Percentiles rank a stretch among this genome's conserved stretches.
phyloP scores from a whole-genome alignment of 2,888 invertebrate genomes.

The Lepetodrilus schrolli region DNA sequence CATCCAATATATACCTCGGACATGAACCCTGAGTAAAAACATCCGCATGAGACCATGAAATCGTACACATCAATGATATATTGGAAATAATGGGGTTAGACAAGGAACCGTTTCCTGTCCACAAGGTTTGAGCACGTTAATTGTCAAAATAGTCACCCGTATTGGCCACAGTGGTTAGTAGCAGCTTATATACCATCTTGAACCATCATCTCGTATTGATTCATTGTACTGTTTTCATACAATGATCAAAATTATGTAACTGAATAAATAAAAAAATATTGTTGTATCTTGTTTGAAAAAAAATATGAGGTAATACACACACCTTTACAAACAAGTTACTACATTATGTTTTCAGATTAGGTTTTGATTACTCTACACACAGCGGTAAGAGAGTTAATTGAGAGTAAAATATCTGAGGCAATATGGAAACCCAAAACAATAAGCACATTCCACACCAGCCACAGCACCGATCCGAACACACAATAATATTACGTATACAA shows the following conservation, averaged over 20 bases:
- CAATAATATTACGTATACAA: not conserved
- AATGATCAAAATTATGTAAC: not conserved
- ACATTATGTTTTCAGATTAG: too few species aligned
- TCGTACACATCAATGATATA: not conserved
- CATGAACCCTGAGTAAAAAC: not conserved
- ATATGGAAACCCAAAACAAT: too few species aligned
- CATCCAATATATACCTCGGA: not conserved
- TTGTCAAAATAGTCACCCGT: slow-evolving; percentile 9
- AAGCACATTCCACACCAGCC: not conserved
- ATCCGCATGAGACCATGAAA: not conserved
- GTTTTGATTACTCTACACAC: too few species aligned
- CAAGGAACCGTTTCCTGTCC: not conserved
- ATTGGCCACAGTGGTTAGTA: not conserved
- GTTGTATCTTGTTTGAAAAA: too few species aligned
- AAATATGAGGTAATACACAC: too few species aligned
- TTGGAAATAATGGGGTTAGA: not conserved
- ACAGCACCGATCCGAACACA: not conserved
- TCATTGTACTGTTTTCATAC: too few species aligned
- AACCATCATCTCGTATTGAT: too few species aligned
- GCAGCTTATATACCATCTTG: not conserved
- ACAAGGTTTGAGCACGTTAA: not conserved
- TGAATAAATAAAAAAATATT: not conserved
- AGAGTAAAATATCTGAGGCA: too few species aligned
- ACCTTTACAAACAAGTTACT: too few species aligned
- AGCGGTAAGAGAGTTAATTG: too few species aligned